Evolutionary conservation across 1,140 invertebrate genomes (phyloP).

Genomic region (Danaus plexippus): DNA sequence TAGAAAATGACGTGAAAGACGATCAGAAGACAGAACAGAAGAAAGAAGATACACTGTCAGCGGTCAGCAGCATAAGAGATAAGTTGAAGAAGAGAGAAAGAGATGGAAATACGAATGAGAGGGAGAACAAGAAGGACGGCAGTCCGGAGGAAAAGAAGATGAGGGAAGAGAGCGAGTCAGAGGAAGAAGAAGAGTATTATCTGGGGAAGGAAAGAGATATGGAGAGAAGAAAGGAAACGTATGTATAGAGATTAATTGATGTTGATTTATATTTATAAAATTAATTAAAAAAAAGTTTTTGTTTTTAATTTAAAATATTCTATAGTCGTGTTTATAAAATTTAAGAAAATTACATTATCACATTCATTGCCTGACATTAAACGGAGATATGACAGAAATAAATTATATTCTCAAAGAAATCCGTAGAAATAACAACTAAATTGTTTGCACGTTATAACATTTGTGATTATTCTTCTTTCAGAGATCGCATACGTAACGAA

Average conservation of each 20-base stretch:
- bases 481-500: conserved; percentile 84
- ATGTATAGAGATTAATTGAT: conserved; percentile 26
- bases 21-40: conserved; percentile 34
- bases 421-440: too few relatives aligned
- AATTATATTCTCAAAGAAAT: too few relatives aligned
- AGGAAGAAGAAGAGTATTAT: conserved; percentile 76
- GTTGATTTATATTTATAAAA: background rate
- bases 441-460: background rate
- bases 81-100: conserved; percentile 37
- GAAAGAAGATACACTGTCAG: conserved; percentile 44
- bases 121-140: conserved; percentile 51
- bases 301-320: too few relatives aligned
- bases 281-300: background rate
- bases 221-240: conserved; percentile 79
- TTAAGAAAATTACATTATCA: background rate
- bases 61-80: conserved; percentile 27
- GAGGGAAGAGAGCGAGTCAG: conserved; percentile 44
- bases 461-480: conserved; percentile 56
- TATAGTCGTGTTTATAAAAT: background rate
- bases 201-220: conserved; percentile 78
- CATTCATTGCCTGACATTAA: background rate
- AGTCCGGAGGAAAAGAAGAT: conserved; percentile 46
- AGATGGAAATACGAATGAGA: conserved; percentile 46
- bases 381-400: too few relatives aligned
- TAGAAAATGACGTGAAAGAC: conserved; percentile 22